Conservation (phyloP, 2,113 vertebrate species). For the Cnemophilus loriae region DNA sequence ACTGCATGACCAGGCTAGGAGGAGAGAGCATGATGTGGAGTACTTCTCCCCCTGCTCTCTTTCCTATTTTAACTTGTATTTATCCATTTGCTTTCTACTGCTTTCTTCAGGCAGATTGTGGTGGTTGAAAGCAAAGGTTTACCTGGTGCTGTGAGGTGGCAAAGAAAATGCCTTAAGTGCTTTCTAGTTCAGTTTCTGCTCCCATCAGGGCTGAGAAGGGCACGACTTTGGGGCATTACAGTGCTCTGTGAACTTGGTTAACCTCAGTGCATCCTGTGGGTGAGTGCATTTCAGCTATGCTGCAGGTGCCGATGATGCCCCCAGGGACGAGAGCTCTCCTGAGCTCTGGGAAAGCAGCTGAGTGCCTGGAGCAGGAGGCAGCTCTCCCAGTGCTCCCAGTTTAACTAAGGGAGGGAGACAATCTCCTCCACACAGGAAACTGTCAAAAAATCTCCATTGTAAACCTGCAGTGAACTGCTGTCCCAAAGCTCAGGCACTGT, state of each 20-base stretch:
- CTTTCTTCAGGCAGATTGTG: background rate
- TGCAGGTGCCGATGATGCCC: rapidly evolving
- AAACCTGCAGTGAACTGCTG: background rate
- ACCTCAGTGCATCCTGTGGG: rapidly evolving
- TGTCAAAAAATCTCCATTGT: background rate
- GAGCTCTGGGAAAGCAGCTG: background rate
- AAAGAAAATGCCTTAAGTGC: background rate
- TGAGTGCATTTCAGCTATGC: background rate
- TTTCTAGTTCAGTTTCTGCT: background rate
- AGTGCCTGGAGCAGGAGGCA: background rate
- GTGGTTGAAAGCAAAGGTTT: background rate
- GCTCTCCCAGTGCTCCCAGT: background rate
- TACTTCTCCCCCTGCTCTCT: background rate
- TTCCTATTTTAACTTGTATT: background rate
- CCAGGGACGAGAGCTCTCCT: background rate
- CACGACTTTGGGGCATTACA: background rate
- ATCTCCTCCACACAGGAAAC: rapidly evolving
- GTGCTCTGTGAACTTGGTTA: background rate
- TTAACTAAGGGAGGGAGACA: background rate
- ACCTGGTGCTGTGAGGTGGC: background rate
- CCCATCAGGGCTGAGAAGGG: background rate
- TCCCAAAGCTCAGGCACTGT: background rate
- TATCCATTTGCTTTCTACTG: background rate
- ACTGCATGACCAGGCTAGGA: background rate
- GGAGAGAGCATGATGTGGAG: background rate